Evolutionary conservation across 92 coral and sea anemone species (phyloP), one percentile per base, ranked within the genome.

Genomic region (Palythoa caribaeorum): DNA sequence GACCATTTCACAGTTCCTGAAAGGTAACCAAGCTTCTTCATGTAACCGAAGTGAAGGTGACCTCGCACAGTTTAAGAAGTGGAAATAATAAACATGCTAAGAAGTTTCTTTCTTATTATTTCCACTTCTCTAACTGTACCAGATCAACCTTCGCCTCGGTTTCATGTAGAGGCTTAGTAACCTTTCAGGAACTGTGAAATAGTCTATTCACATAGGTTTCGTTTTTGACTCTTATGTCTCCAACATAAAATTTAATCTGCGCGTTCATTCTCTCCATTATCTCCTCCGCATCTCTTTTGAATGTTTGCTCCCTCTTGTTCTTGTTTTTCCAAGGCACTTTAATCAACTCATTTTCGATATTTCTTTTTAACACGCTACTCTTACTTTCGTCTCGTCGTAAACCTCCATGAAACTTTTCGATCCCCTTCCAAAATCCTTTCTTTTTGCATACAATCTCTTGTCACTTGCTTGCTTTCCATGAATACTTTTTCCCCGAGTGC

Each of bases 391-490:
- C 76, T 71, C 2, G 48, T 71, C 7, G 38, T 84, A 50, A 9
- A 84, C 48, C 39, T 72, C 79, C 44, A 28, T 28, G 28, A 28
- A 28, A 36, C 88, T 84, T 55, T 84, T 84, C 16, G 72, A 40
- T 17, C 88, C 69, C 77, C 47, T 28, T 28, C 28, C 28, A 28
- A 28, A 28, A 28, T 28, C 28, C 28, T 28, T 48, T 71, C 79
- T 28, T 28, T 28, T 28, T 28, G 28, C 28, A 28, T 28, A 28
- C 28, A 28, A 28, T 28, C 28, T 28, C 52, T 48, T 39, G 60
- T 70, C 76, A 51, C 55, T 51, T 51, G 55, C 55, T 51, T 51
- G 55, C 55, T 51, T 51, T 51, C 55, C 55, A 51, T 51, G 55
- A 51, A 51, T 51, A 6, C 55, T 51, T 51, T 51, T 51, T 51